phyloP scores from a whole-genome alignment of 2,113 vertebrate species.

The Isichthys henryi region DNA sequence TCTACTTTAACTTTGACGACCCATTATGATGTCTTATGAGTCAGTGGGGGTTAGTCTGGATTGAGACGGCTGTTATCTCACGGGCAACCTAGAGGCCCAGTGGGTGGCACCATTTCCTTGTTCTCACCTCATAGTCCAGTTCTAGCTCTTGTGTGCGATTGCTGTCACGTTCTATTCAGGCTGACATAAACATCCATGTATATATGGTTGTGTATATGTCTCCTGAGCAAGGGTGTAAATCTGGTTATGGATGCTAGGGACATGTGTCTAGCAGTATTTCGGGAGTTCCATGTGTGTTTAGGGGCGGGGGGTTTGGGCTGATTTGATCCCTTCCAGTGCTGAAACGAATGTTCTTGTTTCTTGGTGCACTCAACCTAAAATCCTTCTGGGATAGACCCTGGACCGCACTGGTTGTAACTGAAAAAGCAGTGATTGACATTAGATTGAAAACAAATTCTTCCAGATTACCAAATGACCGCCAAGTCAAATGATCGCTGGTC shows the following conservation, averaged over 20 bases:
- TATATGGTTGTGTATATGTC: not conserved
- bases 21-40: not conserved
- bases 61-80: not conserved
- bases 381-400: not conserved
- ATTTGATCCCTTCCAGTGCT: not conserved
- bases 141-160: not conserved
- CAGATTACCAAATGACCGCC: not conserved
- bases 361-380: not conserved
- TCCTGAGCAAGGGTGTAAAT: not conserved
- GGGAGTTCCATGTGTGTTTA: not conserved
- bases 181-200: not conserved
- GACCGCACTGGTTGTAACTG: not conserved
- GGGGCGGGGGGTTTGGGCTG: not conserved
- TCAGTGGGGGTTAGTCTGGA: not conserved
- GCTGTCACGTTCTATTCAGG: not conserved
- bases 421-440: not conserved
- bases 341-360: not conserved
- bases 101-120: not conserved
- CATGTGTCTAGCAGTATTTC: not conserved
- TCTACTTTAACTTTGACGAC: not conserved
- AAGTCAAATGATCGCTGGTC: not conserved
- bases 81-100: not conserved
- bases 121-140: not conserved
- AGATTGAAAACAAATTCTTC: not conserved
- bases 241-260: not conserved